Percentiles rank a stretch among this genome's conserved stretches.
Evolutionary conservation across 2,113 vertebrate species (phyloP).

Genomic region (Lycocorax pyrrhopterus): DNA sequence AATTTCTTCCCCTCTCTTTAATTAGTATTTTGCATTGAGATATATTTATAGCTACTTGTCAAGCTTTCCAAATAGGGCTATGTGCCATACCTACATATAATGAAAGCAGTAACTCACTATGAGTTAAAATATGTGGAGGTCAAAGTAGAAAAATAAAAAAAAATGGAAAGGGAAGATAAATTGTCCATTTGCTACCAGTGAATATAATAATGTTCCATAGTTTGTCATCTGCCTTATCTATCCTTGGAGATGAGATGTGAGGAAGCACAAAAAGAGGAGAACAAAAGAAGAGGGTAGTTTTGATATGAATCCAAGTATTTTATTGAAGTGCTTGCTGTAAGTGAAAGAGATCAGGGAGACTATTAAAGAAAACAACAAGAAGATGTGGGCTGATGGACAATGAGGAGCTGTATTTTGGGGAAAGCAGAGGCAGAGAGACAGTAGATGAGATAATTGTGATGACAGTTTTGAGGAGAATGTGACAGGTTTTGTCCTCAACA

Average conservation of each 20-base stretch:
- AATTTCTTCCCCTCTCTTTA: background rate
- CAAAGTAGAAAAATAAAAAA: background rate
- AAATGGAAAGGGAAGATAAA: background rate
- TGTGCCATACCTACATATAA: background rate
- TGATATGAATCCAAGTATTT: background rate
- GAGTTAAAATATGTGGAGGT: background rate
- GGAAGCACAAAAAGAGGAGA: background rate
- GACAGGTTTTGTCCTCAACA: background rate
- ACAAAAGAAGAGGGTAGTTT: background rate
- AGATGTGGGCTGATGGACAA: background rate
- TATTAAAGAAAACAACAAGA: background rate
- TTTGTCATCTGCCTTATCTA: background rate
- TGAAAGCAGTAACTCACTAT: background rate
- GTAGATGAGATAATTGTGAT: background rate
- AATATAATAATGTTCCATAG: background rate
- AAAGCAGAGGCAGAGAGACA: constrained; percentile 11
- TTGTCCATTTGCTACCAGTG: background rate
- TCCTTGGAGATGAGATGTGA: background rate
- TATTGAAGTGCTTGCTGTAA: background rate
- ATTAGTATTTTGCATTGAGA: background rate
- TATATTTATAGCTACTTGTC: background rate
- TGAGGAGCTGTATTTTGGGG: background rate
- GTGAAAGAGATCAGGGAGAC: background rate
- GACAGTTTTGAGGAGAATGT: background rate
- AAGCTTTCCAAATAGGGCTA: background rate